Conservation (phyloP, 2,113 vertebrate species). For the Nesogale talazaci region DNA sequence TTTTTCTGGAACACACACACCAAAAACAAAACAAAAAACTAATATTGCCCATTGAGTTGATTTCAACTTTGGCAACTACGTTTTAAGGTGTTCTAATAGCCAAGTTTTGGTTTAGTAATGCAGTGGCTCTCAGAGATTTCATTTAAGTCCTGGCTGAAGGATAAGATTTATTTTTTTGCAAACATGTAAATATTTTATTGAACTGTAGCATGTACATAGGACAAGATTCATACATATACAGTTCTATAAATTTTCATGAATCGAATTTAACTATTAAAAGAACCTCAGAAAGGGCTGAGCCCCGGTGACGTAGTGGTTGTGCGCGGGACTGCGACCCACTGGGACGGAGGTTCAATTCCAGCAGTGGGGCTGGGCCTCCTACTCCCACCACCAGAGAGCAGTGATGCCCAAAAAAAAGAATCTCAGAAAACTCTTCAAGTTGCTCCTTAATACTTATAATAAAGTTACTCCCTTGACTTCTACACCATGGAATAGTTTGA, state of each 20-base stretch:
- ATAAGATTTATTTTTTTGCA: constrained; percentile 32
- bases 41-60: background rate
- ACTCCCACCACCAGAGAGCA: no score
- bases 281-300: background rate
- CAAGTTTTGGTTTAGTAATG: background rate
- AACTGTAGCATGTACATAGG: background rate
- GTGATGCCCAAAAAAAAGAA: no score
- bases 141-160: background rate
- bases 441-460: background rate
- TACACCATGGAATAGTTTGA: background rate
- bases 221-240: background rate
- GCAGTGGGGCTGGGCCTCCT: no score
- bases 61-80: background rate
- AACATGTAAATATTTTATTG: background rate
- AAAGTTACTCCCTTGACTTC: background rate
- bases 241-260: background rate
- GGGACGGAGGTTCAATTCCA: no score
- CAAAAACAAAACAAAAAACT: background rate
- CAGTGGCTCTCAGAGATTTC: background rate
- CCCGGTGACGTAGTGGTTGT: no score
- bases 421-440: background rate
- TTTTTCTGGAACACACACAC: no score
- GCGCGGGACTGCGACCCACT: no score
- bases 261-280: background rate
- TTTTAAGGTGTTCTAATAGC: background rate